phyloP scores from a whole-genome alignment of 2,888 invertebrate genomes.

The Exephanes ischioxanthus region DNA sequence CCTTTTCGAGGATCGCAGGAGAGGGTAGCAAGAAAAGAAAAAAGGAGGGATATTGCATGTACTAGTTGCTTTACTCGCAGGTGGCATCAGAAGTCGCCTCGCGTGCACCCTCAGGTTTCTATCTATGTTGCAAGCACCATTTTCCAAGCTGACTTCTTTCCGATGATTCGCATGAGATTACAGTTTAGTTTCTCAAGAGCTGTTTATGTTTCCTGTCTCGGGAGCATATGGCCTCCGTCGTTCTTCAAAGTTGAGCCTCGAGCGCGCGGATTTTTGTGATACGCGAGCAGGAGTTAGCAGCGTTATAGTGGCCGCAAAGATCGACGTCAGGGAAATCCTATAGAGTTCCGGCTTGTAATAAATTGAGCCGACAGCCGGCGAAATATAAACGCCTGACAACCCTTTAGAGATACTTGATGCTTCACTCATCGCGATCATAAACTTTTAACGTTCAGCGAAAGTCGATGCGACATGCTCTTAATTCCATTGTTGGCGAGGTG shows the following conservation, averaged over 20 bases:
- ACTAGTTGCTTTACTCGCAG: constrained; percentile 1
- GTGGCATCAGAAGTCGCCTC: neutral
- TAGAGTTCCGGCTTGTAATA: neutral
- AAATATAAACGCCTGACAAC: neutral
- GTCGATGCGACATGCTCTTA: too few species aligned
- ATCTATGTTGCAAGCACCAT: neutral
- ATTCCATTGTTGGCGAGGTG: too few species aligned
- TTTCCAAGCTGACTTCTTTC: neutral
- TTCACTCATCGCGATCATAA: neutral
- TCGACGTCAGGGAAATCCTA: neutral
- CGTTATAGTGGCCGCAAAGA: neutral
- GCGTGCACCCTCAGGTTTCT: neutral
- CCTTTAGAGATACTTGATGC: neutral
- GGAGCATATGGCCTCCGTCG: neutral
- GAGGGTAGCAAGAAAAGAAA: neutral
- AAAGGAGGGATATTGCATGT: neutral
- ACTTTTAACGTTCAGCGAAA: neutral
- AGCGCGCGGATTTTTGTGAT: neutral
- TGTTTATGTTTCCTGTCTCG: neutral
- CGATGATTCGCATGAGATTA: neutral
- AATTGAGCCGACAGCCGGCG: neutral
- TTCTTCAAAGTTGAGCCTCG: neutral
- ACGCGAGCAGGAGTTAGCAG: neutral
- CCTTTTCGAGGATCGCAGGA: neutral
- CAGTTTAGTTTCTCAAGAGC: neutral